Base-by-base conservation (phyloP, 2,888 invertebrate species). In the Congeria kusceri region DNA sequence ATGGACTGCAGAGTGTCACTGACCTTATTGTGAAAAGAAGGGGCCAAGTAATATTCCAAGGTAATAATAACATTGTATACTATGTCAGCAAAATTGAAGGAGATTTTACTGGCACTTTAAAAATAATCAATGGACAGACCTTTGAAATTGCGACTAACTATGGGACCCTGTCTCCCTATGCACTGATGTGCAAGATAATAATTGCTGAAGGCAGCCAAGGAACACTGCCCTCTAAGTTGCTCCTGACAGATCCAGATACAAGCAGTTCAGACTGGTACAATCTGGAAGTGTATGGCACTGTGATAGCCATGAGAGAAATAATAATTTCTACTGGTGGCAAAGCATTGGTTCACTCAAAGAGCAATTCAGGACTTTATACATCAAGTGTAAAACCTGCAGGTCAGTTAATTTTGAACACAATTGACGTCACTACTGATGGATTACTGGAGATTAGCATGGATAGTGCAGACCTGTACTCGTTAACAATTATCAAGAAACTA, bases 131-230 rank as follows among this genome's bases (percentile, higher is more conserved):
- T 9, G 72, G 70, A 28, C 89, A 89, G 39, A 58, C 49, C 5
- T 61, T 83, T n/a, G 65, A 75, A 15, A 77, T 89, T 65, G 88
- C 90, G 1, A 87, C 86, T 53, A 66, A 81, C 9, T 89, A 83
- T 70, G 90, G 90, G 7, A 88, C 86, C 3, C 65, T 83, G 47
- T 83, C 84, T 63, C 72, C 88, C 7, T 89, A 85, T 71, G 83
- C 85, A 1, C 71, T 89, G 11, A 71, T 77, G 46, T 84, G 84
- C 67, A 87, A 86, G 62, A 62, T 89, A 9, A 58, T 81, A 27
- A 61, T 87, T 11, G 75, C 80, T 57, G 58, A 75, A 20, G 79
- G 70, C 32, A 85, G 81, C 11, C 49, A 29, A 39, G 84, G 70
- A 1, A 74, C 63, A n/a, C 49, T 88, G 20, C 87, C 90, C 13